Percentiles rank a stretch among this genome's conserved stretches.
phyloP scores from a whole-genome alignment of 1,140 invertebrate species.

The Cecropterus lyciades region DNA sequence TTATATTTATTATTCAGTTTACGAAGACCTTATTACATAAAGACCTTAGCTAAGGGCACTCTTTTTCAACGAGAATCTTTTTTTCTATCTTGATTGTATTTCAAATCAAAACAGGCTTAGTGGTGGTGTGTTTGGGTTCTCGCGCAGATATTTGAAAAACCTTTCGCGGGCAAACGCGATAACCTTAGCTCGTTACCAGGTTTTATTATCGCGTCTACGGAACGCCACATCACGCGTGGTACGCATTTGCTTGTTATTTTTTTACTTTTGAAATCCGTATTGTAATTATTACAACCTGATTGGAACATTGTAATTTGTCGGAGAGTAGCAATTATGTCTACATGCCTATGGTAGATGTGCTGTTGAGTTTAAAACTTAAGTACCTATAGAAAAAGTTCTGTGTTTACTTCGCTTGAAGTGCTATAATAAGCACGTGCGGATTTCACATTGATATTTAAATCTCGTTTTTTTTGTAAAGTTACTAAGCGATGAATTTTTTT shows the following conservation, averaged over 20 bases:
- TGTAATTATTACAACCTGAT: conserved; percentile 34
- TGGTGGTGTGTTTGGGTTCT: no score
- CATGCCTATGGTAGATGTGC: conserved; percentile 12
- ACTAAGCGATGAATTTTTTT: no score
- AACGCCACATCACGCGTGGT: conserved; percentile 7
- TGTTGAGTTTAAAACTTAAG: conserved; percentile 3
- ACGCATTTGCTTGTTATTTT: conserved; percentile 7
- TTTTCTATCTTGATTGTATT: no score
- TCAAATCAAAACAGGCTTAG: no score
- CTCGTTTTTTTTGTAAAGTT: not conserved
- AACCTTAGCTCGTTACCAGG: no score
- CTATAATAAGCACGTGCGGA: conserved; percentile 18
- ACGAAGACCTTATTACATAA: no score
- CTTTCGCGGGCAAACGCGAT: no score
- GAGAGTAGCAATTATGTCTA: conserved; percentile 28
- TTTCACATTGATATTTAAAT: conserved; percentile 4
- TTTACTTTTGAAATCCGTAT: conserved; percentile 23
- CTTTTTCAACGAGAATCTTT: no score
- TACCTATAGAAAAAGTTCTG: not conserved
- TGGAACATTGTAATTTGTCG: conserved; percentile 30
- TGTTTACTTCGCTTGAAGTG: conserved; percentile 1
- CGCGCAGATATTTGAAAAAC: no score
- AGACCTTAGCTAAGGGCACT: no score
- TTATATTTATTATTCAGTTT: no score
- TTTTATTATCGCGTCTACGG: not conserved